Evolutionary conservation across 1,140 invertebrate genomes (phyloP).

Genomic region (Drosophila pachea): DNA sequence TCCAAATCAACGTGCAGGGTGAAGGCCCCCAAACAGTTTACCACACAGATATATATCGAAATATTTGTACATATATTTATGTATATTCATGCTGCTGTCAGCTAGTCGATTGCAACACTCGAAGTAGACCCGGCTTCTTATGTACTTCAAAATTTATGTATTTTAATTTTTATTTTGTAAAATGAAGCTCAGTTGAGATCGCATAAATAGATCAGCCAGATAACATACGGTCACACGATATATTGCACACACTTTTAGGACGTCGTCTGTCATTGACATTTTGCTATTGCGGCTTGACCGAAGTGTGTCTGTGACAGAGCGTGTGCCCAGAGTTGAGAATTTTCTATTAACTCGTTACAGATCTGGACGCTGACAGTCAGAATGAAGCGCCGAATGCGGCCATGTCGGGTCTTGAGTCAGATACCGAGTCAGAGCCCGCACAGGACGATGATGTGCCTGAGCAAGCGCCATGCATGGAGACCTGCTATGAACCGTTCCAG

Average conservation of each 20-base stretch:
- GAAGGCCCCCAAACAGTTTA: conserved; percentile 28
- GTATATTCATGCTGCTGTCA: conserved; percentile 2
- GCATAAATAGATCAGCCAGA: too few relatives aligned
- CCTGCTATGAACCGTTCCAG: conserved; percentile 82
- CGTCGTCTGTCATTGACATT: not conserved
- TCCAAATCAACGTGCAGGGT: conserved; percentile 70
- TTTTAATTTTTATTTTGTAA: too few relatives aligned
- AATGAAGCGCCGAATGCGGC: conserved; percentile 69
- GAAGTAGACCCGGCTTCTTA: conserved; percentile 41
- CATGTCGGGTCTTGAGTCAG: conserved; percentile 70
- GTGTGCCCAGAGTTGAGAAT: not conserved
- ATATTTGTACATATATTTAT: conserved; percentile 1
- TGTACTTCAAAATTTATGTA: conserved; percentile 59
- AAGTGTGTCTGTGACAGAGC: not conserved
- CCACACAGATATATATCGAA: too few relatives aligned
- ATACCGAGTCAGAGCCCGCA: conserved; percentile 66
- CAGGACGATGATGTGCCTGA: conserved; percentile 50
- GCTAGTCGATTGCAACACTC: not conserved
- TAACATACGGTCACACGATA: too few relatives aligned
- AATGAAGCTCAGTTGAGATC: too few relatives aligned
- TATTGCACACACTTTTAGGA: too few relatives aligned
- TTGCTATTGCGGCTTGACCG: not conserved
- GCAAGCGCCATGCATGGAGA: conserved; percentile 80
- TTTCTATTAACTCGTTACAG: conserved; percentile 42
- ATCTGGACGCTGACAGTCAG: conserved; percentile 77